Conservation (phyloP, 2,797 vertebrate species). For the Acrocephalus scirpaceus region DNA sequence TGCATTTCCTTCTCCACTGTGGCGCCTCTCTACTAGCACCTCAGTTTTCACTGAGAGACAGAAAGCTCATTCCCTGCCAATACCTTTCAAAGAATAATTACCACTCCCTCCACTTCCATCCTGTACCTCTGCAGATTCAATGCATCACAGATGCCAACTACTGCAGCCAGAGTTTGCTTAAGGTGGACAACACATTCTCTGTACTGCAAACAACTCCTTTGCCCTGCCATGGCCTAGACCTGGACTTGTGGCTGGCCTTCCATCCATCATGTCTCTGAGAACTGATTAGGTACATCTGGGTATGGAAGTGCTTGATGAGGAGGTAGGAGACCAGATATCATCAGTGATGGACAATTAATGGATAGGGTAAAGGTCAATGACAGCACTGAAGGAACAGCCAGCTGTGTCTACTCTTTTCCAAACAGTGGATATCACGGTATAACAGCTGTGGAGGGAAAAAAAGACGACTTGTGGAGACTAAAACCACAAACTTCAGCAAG, state of each 20-base stretch:
- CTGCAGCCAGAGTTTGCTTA: neutral
- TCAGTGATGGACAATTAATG: neutral
- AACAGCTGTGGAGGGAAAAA: neutral
- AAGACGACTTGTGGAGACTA: neutral
- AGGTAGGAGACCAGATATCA: neutral
- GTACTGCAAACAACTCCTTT: neutral
- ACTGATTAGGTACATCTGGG: conserved; percentile 1
- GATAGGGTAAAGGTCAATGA: neutral
- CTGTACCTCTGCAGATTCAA: neutral
- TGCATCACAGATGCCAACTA: neutral
- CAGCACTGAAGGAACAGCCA: neutral
- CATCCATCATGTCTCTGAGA: neutral
- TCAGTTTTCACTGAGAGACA: neutral
- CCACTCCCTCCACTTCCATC: neutral
- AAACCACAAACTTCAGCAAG: neutral
- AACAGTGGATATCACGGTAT: neutral
- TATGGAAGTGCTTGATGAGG: neutral
- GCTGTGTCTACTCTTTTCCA: conserved; percentile 1
- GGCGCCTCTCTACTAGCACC: neutral
- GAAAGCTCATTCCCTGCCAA: neutral
- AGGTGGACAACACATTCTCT: neutral
- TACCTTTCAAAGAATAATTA: neutral
- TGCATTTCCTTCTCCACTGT: neutral
- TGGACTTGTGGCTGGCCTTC: neutral
- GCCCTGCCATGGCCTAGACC: neutral